Conservation (phyloP, 2,888 invertebrate genomes). For the Palloptera scutellata region DNA sequence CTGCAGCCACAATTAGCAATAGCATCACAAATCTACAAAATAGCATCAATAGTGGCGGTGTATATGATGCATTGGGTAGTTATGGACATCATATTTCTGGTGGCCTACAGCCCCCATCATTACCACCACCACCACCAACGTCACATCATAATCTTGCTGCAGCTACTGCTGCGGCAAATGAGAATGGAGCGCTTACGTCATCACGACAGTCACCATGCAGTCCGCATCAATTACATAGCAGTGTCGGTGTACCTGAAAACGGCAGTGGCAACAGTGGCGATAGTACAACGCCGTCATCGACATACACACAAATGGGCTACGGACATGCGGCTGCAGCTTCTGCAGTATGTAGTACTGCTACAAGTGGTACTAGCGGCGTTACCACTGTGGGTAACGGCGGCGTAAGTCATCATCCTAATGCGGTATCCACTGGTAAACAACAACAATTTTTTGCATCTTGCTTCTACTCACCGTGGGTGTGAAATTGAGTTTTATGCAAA, state of each 20-base stretch:
- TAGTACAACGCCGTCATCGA: slow-evolving; percentile 39
- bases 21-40: slow-evolving; percentile 32
- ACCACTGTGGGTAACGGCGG: slow-evolving; percentile 24
- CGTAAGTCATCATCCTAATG: slow-evolving; percentile 29
- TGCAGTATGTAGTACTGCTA: slow-evolving; percentile 36
- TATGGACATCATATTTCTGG: slow-evolving; percentile 50
- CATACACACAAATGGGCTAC: slow-evolving; percentile 54
- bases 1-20: slow-evolving; percentile 25
- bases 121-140: slow-evolving; percentile 43
- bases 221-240: slow-evolving; percentile 66
- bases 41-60: slow-evolving; percentile 34
- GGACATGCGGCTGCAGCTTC: slow-evolving; percentile 49
- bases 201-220: slow-evolving; percentile 72
- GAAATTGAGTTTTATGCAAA: slow-evolving; percentile 22
- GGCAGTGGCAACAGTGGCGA: neutral
- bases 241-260: slow-evolving; percentile 16
- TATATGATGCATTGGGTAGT: slow-evolving; percentile 30
- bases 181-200: slow-evolving; percentile 16
- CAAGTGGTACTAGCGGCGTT: slow-evolving; percentile 29
- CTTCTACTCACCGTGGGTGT: slow-evolving; percentile 61
- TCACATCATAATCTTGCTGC: slow-evolving; percentile 20
- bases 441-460: slow-evolving; percentile 61
- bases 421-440: slow-evolving; percentile 51
- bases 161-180: slow-evolving; percentile 24
- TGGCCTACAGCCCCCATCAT: slow-evolving; percentile 46